Conservation (phyloP, 2,113 vertebrate genomes). For the Charadrius vociferus region DNA sequence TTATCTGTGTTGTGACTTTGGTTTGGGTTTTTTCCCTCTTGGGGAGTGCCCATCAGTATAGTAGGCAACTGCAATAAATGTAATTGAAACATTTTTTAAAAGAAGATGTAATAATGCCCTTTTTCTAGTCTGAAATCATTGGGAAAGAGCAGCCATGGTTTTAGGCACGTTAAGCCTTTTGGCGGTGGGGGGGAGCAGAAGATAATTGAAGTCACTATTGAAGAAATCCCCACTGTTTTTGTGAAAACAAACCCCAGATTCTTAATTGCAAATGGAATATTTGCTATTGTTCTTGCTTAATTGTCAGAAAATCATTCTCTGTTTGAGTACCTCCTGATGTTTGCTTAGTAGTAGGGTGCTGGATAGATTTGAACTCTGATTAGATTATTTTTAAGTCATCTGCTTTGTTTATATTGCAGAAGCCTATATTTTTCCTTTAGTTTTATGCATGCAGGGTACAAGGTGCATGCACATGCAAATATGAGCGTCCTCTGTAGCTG, state of each 20-base stretch:
- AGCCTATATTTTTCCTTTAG: background rate
- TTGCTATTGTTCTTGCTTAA: slow-evolving; percentile 52
- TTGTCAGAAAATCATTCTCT: slow-evolving; percentile 40
- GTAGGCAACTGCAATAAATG: background rate
- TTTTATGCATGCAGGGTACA: background rate
- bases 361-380: background rate
- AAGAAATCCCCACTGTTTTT: slow-evolving; percentile 18
- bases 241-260: slow-evolving; percentile 21
- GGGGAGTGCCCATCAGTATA: background rate
- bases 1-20: background rate
- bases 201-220: background rate
- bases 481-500: background rate
- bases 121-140: background rate
- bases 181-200: background rate
- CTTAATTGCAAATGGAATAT: slow-evolving; percentile 29
- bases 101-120: background rate
- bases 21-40: background rate
- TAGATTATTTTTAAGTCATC: background rate
- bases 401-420: background rate
- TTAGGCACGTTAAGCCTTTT: background rate
- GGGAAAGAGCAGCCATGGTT: background rate
- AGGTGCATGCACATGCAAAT: background rate
- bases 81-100: background rate
- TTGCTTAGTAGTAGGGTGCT: background rate
- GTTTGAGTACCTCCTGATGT: background rate